Base-by-base conservation (phyloP, 2,113 vertebrate species). In the Nothocercus julius region DNA sequence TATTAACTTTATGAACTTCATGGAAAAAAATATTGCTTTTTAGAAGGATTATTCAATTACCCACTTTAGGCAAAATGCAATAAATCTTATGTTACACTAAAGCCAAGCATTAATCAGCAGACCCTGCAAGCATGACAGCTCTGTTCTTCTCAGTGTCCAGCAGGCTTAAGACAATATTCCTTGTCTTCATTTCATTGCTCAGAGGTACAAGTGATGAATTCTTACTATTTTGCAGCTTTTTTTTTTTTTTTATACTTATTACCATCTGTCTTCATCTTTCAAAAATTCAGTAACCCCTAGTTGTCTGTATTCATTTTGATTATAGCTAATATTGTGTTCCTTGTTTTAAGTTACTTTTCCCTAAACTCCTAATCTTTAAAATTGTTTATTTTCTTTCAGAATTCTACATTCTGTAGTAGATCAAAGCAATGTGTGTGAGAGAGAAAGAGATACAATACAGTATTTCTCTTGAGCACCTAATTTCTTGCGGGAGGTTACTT, bases 41-140 rank as follows among this genome's bases (percentile, higher is more conserved):
- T 96, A 93, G 70, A 74, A 38, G 93, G 95, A 97, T 97, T 97
- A 95, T 95, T 90, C 92, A 88, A 91, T 96, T 96, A 97, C 82
- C 81, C 68, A 87, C 82, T 96, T 93, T 58, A 87, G 90, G 87
- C 79, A 89, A 87, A 94, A 92, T 70, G 74, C 85, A 87, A 85
- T 96, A 96, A 96, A 95, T 96, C 92, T 92, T 92, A 45, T 0
- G 4, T 94, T 97, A 64, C 13, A 5, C 70, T 91, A 64, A 94
- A 96, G 89, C 89, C 40, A 51, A n/a, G 51, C 94, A 96, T 95
- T 94, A 95, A 96, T 96, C 95, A 96, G 80, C 28, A 53, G 78
- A 76, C 62, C 32, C 45, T 85, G 51, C 2, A 9, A 87, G 61
- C 67, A 28, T 61, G 91, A 81, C 14, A 5, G 38, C 73, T 69